Evolutionary conservation across 2,113 vertebrate species (phyloP).

Genomic region (Excalfactoria chinensis): DNA sequence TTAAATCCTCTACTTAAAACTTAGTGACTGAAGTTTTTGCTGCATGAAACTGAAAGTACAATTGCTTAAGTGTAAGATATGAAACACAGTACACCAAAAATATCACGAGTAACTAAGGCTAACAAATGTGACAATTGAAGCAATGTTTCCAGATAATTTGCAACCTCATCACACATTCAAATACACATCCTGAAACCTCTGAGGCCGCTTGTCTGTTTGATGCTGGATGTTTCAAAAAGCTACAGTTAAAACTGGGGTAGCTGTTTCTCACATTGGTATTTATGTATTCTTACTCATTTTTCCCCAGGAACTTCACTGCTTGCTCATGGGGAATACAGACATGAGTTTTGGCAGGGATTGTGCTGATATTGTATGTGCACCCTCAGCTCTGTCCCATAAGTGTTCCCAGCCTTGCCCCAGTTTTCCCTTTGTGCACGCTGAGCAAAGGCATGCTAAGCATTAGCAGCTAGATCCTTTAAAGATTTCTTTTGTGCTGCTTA

Average conservation of each 20-base stretch:
- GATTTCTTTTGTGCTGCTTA: background rate
- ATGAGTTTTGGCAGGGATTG: background rate
- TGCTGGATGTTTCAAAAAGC: background rate
- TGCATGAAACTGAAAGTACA: constrained; percentile 25
- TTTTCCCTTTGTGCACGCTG: background rate
- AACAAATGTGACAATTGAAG: background rate
- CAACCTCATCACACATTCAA: background rate
- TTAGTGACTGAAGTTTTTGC: background rate
- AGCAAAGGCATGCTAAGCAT: background rate
- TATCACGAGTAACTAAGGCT: background rate
- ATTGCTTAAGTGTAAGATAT: background rate
- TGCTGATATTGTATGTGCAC: background rate
- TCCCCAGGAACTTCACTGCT: background rate
- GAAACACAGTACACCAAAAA: background rate
- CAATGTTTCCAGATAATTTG: background rate
- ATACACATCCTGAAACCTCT: background rate
- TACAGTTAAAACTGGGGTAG: background rate
- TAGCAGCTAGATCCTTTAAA: background rate
- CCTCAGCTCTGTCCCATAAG: background rate
- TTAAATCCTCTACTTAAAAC: constrained; percentile 43
- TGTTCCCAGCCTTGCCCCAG: background rate
- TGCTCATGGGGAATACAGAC: background rate
- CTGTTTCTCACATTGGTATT: background rate
- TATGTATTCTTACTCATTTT: background rate
- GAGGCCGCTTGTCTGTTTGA: background rate